Percentiles rank a stretch among this genome's conserved stretches.
Conservation (phyloP, 2,888 invertebrate genomes). For the Rotaria socialis region DNA sequence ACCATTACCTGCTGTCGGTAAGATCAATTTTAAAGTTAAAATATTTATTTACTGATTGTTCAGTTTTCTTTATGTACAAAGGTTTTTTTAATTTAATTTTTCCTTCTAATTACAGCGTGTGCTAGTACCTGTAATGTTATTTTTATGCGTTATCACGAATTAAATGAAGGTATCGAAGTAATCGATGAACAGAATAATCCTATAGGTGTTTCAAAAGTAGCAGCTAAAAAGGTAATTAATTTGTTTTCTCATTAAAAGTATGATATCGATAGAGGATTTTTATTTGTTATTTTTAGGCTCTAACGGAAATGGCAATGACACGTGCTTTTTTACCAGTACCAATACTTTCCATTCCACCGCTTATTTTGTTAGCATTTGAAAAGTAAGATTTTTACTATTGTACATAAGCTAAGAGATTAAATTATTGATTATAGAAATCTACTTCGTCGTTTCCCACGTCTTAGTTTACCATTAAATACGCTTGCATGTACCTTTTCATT, state of each 20-base stretch:
- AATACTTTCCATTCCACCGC: conserved; percentile 58
- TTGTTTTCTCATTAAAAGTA: too few species aligned
- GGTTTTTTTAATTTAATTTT: too few species aligned
- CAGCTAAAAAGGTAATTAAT: conserved; percentile 59
- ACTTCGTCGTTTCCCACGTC: conserved; percentile 55
- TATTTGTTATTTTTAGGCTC: conserved; percentile 52
- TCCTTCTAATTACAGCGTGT: conserved; percentile 51
- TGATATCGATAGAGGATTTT: neutral
- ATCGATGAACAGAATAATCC: conserved; percentile 57
- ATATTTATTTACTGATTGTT: too few species aligned
- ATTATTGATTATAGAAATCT: conserved; percentile 52
- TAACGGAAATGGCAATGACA: conserved; percentile 58
- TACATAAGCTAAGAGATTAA: neutral
- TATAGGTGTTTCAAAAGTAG: conserved; percentile 61
- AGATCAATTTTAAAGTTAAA: conserved; percentile 47
- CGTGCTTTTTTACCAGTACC: conserved; percentile 59
- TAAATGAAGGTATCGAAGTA: conserved; percentile 61
- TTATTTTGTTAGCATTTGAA: conserved; percentile 58
- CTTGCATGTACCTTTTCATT: conserved; percentile 59
- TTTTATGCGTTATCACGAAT: conserved; percentile 61
- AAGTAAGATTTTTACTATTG: conserved; percentile 52
- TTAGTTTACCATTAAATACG: conserved; percentile 60
- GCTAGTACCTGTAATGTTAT: conserved; percentile 61
- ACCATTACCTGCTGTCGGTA: conserved; percentile 61
- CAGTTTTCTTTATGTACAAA: too few species aligned